Base-by-base conservation (phyloP, 2,888 invertebrate genomes). In the Drosophila subsilvestris region DNA sequence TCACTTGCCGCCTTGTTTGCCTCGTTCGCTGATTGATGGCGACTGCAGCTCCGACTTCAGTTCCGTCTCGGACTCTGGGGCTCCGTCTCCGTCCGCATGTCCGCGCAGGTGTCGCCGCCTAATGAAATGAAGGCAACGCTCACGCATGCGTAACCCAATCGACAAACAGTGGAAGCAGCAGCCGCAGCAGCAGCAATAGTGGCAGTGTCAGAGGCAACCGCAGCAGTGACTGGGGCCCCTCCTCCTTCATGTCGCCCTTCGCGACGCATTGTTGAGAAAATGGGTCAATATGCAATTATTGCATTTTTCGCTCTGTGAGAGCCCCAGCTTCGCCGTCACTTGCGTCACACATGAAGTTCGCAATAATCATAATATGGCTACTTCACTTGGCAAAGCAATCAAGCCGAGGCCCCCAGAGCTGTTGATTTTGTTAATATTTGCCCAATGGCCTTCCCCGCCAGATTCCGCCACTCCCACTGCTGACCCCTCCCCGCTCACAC, bases 241-340 rank as follows among this genome's bases (percentile, higher is more conserved):
- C 32, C 54, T 53, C 22, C 57, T 22, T 20, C 43, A 49, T 25
- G 14, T 37, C 47, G 61, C 68, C 73, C 59, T 66, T 75, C 56
- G 67, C 54, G 43, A 48, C 62, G 76, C 73, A 61, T 66, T 68
- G 77, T 79, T 74, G 76, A 77, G 76, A 78, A 86, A 84, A 88
- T 86, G 74, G 86, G 86, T 86, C 86, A 86, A 86, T 86, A 86
- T 86, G 86, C 86, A 86, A 86, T 86, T 86, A 86, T 80, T 80
- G 84, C 78, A 78, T 62, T 59, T 55, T 47, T 53, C 66, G 59
- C 65, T 69, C 72, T 73, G 57, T 69, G 76, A 37, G 37, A 14
- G 65, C 51, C 79, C 48, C 63, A 66, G 79, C 72, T 68, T 66
- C 72, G 79, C 61, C 82, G 75, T 78, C 83, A 77, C 71, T 49